phyloP scores from a whole-genome alignment of 2,888 invertebrate genomes.

The Galerucella pusilla region DNA sequence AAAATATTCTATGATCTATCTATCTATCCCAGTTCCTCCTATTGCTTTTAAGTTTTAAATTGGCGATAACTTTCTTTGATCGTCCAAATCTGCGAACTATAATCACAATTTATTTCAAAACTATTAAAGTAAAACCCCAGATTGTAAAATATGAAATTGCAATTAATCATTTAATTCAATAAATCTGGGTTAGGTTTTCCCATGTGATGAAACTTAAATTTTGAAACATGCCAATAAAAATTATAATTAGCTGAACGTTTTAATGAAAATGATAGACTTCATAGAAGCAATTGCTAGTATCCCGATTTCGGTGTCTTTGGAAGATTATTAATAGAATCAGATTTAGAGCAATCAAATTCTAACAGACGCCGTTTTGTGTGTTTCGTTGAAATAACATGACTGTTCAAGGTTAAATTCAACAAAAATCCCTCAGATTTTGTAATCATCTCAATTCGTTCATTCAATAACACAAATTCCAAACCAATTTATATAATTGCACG shows the following conservation, averaged over 20 bases:
- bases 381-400: not conserved
- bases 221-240: not conserved
- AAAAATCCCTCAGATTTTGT: not conserved
- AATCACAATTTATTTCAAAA: too few relatives aligned
- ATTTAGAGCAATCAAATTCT: not conserved
- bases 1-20: constrained; percentile 58
- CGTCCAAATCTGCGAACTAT: too few relatives aligned
- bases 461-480: not conserved
- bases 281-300: not conserved
- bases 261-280: not conserved
- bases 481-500: not conserved
- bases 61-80: too few relatives aligned
- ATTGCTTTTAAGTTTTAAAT: too few relatives aligned
- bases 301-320: constrained; percentile 3
- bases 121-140: too few relatives aligned
- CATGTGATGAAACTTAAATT: not conserved
- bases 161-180: too few relatives aligned
- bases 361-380: not conserved
- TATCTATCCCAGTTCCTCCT: too few relatives aligned
- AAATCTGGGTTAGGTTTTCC: not conserved
- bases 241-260: not conserved
- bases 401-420: not conserved
- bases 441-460: not conserved
- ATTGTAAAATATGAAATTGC: too few relatives aligned
- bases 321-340: not conserved